Percentiles rank a stretch among this genome's conserved stretches.
Conservation (phyloP, 2,113 vertebrate genomes). For the Apus apus region DNA sequence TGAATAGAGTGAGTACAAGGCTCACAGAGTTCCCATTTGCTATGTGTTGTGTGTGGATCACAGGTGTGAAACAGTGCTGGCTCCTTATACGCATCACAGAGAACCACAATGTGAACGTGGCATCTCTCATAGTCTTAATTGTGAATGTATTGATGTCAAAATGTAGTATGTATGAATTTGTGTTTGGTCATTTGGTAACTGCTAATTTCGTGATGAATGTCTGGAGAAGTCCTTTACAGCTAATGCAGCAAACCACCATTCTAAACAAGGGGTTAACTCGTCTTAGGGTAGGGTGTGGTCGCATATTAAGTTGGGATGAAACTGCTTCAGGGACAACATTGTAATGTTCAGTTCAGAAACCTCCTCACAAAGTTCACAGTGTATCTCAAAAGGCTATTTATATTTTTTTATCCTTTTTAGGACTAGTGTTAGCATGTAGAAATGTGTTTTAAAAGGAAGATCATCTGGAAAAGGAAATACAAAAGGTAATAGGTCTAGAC, state of each 20-base stretch:
- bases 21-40: not conserved
- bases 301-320: not conserved
- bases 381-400: not conserved
- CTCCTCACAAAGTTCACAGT: not conserved
- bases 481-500: not conserved
- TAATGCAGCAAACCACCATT: not conserved
- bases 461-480: not conserved
- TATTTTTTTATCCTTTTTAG: not conserved
- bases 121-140: not conserved
- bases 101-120: not conserved
- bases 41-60: not conserved
- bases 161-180: not conserved
- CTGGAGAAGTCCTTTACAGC: not conserved
- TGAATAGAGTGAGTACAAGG: not conserved
- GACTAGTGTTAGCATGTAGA: not conserved
- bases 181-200: not conserved
- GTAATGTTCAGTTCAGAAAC: not conserved
- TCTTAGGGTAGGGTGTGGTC: not conserved
- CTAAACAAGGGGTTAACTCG: not conserved
- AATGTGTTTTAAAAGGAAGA: accelerated
- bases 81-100: not conserved
- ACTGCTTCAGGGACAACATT: not conserved
- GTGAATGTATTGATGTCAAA: not conserved
- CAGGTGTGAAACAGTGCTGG: not conserved
- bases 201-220: not conserved